phyloP scores from a whole-genome alignment of 2,888 invertebrate genomes.

The Polymixis flavicincta region DNA sequence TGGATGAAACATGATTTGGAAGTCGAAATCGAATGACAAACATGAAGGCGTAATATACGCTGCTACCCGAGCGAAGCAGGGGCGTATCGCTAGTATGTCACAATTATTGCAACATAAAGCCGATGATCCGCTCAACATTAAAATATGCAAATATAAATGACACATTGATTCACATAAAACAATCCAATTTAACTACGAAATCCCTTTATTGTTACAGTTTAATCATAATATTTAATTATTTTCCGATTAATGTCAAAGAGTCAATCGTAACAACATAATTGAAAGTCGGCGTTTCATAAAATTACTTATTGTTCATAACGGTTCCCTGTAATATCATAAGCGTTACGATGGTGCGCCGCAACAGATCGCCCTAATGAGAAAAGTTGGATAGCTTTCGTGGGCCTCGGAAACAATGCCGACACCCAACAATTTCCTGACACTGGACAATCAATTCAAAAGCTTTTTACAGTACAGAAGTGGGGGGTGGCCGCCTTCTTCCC shows the following conservation, averaged over 20 bases:
- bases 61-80: too few species aligned
- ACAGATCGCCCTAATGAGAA: constrained; percentile 88
- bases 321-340: constrained; percentile 75
- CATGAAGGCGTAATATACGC: too few species aligned
- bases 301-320: constrained; percentile 74
- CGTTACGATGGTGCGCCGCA: constrained; percentile 78
- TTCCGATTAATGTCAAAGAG: constrained; percentile 50
- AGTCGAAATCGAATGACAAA: too few species aligned
- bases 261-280: constrained; percentile 60
- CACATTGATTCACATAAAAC: constrained; percentile 7
- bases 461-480: constrained; percentile 76
- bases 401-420: constrained; percentile 85
- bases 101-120: background rate
- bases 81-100: background rate
- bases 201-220: constrained; percentile 47
- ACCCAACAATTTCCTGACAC: constrained; percentile 85
- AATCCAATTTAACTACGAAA: constrained; percentile 21
- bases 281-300: constrained; percentile 65
- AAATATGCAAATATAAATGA: constrained; percentile 44
- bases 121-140: constrained; percentile 23
- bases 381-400: constrained; percentile 85
- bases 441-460: constrained; percentile 88
- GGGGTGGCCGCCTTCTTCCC: constrained; percentile 37
- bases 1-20: too few species aligned
- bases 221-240: constrained; percentile 47